Base-by-base conservation (phyloP, 1,140 invertebrate genomes). In the Brachystomella parvula region DNA sequence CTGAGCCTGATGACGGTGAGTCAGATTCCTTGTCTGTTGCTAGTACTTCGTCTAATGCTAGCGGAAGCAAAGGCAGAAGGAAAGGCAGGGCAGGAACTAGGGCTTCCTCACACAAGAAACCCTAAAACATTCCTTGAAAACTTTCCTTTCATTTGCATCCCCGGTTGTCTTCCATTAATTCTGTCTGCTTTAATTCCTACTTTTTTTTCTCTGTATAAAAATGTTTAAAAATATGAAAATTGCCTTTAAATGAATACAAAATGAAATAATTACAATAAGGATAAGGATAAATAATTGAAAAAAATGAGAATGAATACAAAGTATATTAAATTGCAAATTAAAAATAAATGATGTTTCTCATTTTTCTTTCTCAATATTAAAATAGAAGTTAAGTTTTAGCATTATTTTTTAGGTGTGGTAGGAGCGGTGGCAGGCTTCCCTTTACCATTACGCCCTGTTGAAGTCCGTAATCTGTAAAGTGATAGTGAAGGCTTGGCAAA, bases 21-120 rank as follows among this genome's bases (percentile, higher is more conserved):
- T 74, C 82, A 83, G 35, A 39, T 39, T n/a, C n/a, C n/a, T n/a
- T n/a, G n/a, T n/a, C n/a, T n/a, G n/a, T 74, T 39, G 76, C 21
- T n/a, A n/a, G n/a, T 79, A 80, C 74, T 76, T 79, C 47, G 77
- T n/a, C n/a, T n/a, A 39, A 39, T 19, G 6, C 35, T 39, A 6
- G 6, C 35, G 19, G 6, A 39, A 39, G 35, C 35, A 39, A 39
- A n/a, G n/a, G n/a, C 35, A 39, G 6, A 39, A 39, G 35, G 6
- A 19, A 19, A 6, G 19, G 35, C 35, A 6, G 35, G 35, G 6
- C 35, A 39, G 35, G 6, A 39, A 39, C 35, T 19, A 39, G 35
- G 19, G 19, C 6, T 39, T 19, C 6, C 6, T 39, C 35, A 6
- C 6, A 39, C 6, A 39, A 39, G 19, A 39, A 6, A 9, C 35